Evolutionary conservation across 2,888 invertebrate species (phyloP).

Genomic region (Melolontha melolontha): DNA sequence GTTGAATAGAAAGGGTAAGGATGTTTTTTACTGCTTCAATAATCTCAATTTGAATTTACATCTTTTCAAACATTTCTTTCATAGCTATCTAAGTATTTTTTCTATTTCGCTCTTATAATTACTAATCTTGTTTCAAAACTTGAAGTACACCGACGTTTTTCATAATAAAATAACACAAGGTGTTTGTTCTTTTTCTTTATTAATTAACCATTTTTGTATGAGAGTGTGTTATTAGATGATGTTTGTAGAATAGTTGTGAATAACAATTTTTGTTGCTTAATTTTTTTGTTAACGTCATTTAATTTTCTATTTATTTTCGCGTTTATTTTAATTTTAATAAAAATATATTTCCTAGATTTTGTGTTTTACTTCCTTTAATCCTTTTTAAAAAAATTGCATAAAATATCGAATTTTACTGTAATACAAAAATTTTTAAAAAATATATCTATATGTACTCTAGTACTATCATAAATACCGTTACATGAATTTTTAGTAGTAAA

Average conservation of each 20-base stretch:
- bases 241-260: slow-evolving; percentile 30
- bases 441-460: no score
- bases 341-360: slow-evolving; percentile 10
- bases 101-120: no score
- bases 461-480: no score
- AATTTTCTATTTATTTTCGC: slow-evolving; percentile 24
- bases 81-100: no score
- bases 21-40: no score
- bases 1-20: no score
- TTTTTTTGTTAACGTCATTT: slow-evolving; percentile 26
- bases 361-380: neutral
- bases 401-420: no score
- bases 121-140: neutral
- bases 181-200: slow-evolving; percentile 26
- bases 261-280: slow-evolving; percentile 21
- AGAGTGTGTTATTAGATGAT: slow-evolving; percentile 18
- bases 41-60: no score
- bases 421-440: no score
- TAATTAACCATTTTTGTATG: slow-evolving; percentile 30
- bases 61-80: no score
- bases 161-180: slow-evolving; percentile 14
- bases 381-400: neutral
- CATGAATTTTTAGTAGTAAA: no score
- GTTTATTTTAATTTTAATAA: slow-evolving; percentile 32
- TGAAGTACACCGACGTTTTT: slow-evolving; percentile 5